Evolutionary conservation across 2,888 invertebrate species (phyloP).

Genomic region (Dasypogon diadema): DNA sequence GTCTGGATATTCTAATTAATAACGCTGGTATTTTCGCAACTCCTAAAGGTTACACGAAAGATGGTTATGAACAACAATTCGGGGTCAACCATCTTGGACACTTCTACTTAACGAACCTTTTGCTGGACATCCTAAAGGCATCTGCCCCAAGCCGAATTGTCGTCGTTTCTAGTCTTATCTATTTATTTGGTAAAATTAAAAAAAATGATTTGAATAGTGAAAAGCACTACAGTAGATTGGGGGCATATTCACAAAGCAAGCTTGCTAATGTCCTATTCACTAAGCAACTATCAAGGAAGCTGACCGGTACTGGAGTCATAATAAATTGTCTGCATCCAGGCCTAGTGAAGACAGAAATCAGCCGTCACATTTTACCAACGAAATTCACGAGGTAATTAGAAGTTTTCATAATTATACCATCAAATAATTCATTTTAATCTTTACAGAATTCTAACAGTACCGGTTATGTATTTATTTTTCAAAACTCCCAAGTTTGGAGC

Average conservation of each 20-base stretch:
- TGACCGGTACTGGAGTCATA: conserved; percentile 72
- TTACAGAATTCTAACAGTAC: no score
- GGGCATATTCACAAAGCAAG: conserved; percentile 80
- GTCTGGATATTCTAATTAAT: conserved; percentile 41
- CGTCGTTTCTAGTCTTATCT: conserved; percentile 77
- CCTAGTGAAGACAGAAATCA: conserved; percentile 77
- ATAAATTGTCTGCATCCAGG: conserved; percentile 79
- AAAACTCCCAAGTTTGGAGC: conserved; percentile 66
- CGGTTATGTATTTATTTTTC: conserved; percentile 54
- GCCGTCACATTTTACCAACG: conserved; percentile 71
- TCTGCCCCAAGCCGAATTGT: conserved; percentile 79
- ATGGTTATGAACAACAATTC: conserved; percentile 70
- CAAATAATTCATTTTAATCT: no score
- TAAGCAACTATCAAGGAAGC: conserved; percentile 73
- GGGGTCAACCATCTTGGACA: conserved; percentile 72
- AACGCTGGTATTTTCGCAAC: conserved; percentile 62
- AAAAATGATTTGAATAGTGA: conserved; percentile 78
- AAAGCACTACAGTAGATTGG: conserved; percentile 71
- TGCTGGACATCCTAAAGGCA: conserved; percentile 68
- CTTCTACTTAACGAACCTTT: conserved; percentile 71
- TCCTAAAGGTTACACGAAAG: conserved; percentile 63
- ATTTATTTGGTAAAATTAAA: conserved; percentile 73
- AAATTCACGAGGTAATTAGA: background rate
- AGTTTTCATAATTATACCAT: no score
- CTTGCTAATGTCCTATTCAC: conserved; percentile 80